phyloP scores from a whole-genome alignment of 2,113 vertebrate genomes.

The Pedetes capensis region DNA sequence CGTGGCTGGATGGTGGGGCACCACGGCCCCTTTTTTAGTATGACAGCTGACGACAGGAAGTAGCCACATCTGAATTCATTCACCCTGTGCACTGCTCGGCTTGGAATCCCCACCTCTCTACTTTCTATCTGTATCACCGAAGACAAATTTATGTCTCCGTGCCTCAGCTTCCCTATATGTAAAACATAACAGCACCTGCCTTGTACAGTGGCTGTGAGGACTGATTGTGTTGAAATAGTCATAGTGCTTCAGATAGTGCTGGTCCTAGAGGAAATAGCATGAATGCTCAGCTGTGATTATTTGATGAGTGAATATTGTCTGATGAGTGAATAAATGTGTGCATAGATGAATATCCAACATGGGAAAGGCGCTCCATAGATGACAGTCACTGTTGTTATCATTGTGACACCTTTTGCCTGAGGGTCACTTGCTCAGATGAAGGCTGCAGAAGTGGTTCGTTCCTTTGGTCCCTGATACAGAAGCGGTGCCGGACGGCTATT shows the following conservation, averaged over 20 bases:
- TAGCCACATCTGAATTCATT: accelerated
- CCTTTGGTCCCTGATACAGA: accelerated
- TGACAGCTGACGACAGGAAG: not conserved
- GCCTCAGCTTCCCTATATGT: not conserved
- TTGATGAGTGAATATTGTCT: not conserved
- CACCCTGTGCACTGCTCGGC: accelerated
- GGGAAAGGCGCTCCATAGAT: not conserved
- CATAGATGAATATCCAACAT: not conserved
- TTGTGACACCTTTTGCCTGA: too few species aligned
- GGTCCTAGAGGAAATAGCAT: too few species aligned
- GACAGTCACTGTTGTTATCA: not conserved
- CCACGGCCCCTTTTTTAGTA: accelerated
- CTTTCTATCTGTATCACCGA: not conserved
- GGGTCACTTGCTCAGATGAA: not conserved
- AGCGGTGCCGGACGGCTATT: accelerated
- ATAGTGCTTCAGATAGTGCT: not conserved
- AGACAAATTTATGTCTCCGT: not conserved
- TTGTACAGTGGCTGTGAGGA: not conserved
- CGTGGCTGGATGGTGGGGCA: accelerated
- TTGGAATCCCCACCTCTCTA: too few species aligned
- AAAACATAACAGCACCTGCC: not conserved
- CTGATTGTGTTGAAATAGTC: not conserved
- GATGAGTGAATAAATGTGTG: not conserved
- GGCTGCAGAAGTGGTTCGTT: not conserved
- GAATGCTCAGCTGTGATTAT: not conserved